phyloP scores from a whole-genome alignment of 1,140 invertebrate species.

The Hylyphantes graminicola region DNA sequence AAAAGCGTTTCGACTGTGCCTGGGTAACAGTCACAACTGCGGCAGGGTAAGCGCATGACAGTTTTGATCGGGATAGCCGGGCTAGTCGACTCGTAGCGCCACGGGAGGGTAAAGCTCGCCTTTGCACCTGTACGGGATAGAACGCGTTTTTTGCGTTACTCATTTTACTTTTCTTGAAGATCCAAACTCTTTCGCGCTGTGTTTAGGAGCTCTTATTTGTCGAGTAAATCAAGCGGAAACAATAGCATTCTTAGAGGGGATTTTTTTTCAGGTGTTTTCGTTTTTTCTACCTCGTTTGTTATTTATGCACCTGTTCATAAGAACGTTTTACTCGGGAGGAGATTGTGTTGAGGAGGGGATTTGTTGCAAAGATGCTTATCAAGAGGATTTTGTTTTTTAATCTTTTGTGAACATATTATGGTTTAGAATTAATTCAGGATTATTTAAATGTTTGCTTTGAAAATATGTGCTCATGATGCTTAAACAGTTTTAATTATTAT shows the following conservation, averaged over 20 bases:
- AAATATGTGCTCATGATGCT: no score
- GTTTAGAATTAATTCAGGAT: no score
- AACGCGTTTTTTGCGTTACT: conserved; percentile 22
- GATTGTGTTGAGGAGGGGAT: no score
- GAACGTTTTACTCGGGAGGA: no score
- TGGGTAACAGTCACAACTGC: conserved; percentile 56
- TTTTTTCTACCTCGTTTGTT: not conserved
- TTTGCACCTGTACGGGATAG: conserved; percentile 54
- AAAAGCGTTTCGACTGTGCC: conserved; percentile 33
- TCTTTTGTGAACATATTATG: no score
- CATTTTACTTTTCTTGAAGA: conserved; percentile 43
- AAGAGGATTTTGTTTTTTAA: no score
- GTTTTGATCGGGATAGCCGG: conserved; percentile 54
- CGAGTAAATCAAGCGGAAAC: conserved; percentile 8
- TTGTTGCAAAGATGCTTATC: no score
- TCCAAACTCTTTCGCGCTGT: not conserved
- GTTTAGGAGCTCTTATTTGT: conserved; percentile 14
- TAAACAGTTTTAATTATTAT: no score
- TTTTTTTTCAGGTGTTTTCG: not conserved
- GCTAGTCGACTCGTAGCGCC: conserved; percentile 47
- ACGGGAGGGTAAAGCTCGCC: conserved; percentile 47
- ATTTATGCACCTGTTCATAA: not conserved
- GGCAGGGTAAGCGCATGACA: conserved; percentile 58
- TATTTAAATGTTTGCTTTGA: no score
- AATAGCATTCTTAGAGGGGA: not conserved